Evolutionary conservation across 1,140 invertebrate species (phyloP).

Genomic region (Drosophila biarmipes): DNA sequence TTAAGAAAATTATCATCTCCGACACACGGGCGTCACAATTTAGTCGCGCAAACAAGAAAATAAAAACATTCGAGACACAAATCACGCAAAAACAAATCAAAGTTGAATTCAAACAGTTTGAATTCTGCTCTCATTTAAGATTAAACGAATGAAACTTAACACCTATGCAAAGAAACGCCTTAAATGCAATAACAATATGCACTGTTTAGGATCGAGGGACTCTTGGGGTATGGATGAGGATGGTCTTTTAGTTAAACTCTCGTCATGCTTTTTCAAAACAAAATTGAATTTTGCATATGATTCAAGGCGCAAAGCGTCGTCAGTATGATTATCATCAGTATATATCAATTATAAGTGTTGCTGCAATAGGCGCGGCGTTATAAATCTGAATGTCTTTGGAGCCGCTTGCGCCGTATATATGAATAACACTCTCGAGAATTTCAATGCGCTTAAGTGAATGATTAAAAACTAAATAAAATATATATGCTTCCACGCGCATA

Average conservation of each 20-base stretch:
- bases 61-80: constrained; percentile 50
- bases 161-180: constrained; percentile 40
- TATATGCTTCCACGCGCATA: constrained; percentile 25
- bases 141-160: constrained; percentile 68
- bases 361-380: constrained; percentile 23
- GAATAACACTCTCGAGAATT: constrained; percentile 31
- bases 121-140: constrained; percentile 12
- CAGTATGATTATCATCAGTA: constrained; percentile 25
- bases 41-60: constrained; percentile 20
- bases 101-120: constrained; percentile 31
- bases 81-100: constrained; percentile 49
- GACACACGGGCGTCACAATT: constrained; percentile 41
- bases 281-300: constrained; percentile 71
- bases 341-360: constrained; percentile 13
- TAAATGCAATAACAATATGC: constrained; percentile 59
- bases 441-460: constrained; percentile 27
- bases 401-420: constrained; percentile 53
- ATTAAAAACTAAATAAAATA: constrained; percentile 63
- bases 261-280: constrained; percentile 50
- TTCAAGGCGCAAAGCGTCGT: constrained; percentile 44
- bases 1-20: constrained; percentile 28
- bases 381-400: constrained; percentile 70
- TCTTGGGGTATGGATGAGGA: constrained; percentile 17
- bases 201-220: constrained; percentile 19
- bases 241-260: constrained; percentile 64